Percentiles rank a stretch among this genome's conserved stretches.
Conservation (phyloP, 2,797 vertebrate genomes). For the Picus viridis region DNA sequence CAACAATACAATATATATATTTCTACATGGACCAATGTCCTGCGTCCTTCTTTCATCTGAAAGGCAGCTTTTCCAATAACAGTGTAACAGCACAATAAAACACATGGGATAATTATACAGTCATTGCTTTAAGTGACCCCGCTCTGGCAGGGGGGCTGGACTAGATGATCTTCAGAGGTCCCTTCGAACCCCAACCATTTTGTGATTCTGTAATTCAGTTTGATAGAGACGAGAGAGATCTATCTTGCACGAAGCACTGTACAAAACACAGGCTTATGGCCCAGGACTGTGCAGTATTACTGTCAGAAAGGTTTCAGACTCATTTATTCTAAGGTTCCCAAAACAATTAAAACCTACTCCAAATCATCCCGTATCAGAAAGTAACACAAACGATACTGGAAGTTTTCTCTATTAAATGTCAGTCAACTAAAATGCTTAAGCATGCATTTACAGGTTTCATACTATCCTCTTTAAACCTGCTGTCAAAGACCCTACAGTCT, state of each 20-base stretch:
- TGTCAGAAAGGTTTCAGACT: neutral
- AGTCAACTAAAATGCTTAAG: neutral
- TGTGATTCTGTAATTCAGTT: neutral
- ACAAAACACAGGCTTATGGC: neutral
- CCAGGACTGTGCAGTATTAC: neutral
- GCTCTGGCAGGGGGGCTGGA: no score
- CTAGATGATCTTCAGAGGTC: no score
- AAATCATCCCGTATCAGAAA: neutral
- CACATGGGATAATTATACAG: neutral
- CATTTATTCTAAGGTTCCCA: neutral
- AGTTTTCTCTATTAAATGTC: neutral
- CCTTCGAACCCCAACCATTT: no score
- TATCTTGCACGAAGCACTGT: neutral
- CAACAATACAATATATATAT: neutral
- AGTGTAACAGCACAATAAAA: neutral
- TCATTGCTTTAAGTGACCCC: neutral
- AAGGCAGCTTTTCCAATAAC: neutral
- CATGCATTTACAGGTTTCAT: neutral
- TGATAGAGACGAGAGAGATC: neutral
- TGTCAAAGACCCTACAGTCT: neutral
- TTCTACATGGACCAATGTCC: neutral
- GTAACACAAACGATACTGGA: neutral
- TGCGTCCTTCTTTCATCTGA: neutral
- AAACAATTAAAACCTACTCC: neutral
- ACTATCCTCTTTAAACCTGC: neutral